Percentiles rank a stretch among this genome's conserved stretches.
Conservation (phyloP, 2,797 vertebrate genomes). For the Adrianichthys oophorus region DNA sequence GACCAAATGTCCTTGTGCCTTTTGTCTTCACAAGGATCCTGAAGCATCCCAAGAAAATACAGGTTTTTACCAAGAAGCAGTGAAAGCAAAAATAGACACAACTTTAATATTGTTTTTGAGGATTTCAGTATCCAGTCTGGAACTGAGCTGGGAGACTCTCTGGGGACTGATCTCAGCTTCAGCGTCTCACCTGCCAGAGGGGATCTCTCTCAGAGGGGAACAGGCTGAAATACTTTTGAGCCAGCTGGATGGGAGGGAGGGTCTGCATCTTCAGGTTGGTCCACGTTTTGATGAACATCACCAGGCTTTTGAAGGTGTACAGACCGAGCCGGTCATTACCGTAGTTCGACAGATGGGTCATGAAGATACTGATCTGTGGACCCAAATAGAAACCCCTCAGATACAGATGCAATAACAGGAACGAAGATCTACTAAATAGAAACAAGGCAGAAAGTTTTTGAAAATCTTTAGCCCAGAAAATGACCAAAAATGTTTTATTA, state of each 20-base stretch:
- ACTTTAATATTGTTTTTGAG: not conserved
- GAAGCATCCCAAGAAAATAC: constrained; percentile 28
- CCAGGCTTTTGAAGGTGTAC: constrained; percentile 96
- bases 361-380: constrained; percentile 96
- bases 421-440: not conserved
- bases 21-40: constrained; percentile 99
- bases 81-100: constrained; percentile 28
- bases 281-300: constrained; percentile 94
- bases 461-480: too few relatives aligned
- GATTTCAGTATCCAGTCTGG: too few relatives aligned
- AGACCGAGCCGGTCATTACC: constrained; percentile 96
- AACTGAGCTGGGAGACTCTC: not conserved
- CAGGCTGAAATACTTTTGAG: constrained; percentile 98
- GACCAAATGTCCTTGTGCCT: constrained; percentile 99
- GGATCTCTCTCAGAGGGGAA: constrained; percentile 97
- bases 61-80: not conserved
- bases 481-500: too few relatives aligned
- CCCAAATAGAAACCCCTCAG: not conserved
- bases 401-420: not conserved
- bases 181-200: constrained; percentile 89
- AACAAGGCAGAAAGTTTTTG: too few relatives aligned
- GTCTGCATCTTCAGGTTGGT: constrained; percentile 97
- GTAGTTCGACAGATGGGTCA: constrained; percentile 98
- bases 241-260: constrained; percentile 90
- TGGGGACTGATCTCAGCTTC: not conserved